phyloP scores from a whole-genome alignment of 1,140 invertebrate genomes.

The Rhyacophila brunnea region DNA sequence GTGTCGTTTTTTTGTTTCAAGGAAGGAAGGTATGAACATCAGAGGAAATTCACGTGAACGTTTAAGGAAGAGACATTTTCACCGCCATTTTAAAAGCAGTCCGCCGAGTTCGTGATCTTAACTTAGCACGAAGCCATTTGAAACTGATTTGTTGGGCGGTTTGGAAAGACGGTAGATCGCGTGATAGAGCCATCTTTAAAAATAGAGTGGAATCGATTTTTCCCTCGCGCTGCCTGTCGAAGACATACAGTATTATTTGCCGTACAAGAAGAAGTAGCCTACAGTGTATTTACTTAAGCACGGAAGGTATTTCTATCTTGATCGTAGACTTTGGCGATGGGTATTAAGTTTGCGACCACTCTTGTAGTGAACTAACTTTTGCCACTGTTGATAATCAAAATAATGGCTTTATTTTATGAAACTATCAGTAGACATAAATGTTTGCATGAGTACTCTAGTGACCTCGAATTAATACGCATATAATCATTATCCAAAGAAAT shows the following conservation, averaged over 20 bases:
- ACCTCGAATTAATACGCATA: too few species aligned
- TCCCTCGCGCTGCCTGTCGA: not conserved
- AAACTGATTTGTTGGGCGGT: slow-evolving; percentile 31
- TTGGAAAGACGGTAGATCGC: slow-evolving; percentile 18
- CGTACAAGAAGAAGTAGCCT: not conserved
- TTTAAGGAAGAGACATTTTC: slow-evolving; percentile 10
- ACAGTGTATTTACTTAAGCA: slow-evolving; percentile 12
- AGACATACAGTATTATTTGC: not conserved
- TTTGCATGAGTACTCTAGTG: too few species aligned
- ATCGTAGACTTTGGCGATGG: too few species aligned
- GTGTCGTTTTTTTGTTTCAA: too few species aligned
- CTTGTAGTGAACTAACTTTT: too few species aligned
- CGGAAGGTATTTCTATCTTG: not conserved
- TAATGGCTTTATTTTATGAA: too few species aligned
- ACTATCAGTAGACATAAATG: too few species aligned
- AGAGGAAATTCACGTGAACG: not conserved
- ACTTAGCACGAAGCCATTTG: slow-evolving; percentile 20
- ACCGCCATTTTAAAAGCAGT: slow-evolving; percentile 14
- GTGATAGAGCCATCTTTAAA: slow-evolving; percentile 25
- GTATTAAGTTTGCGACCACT: too few species aligned
- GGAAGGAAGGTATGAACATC: too few species aligned
- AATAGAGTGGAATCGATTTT: slow-evolving; percentile 16
- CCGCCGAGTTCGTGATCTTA: slow-evolving; percentile 22
- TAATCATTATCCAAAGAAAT: too few species aligned
- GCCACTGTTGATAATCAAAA: too few species aligned